phyloP scores from a whole-genome alignment of 2,888 invertebrate genomes.

The Ornithoptera priamus region DNA sequence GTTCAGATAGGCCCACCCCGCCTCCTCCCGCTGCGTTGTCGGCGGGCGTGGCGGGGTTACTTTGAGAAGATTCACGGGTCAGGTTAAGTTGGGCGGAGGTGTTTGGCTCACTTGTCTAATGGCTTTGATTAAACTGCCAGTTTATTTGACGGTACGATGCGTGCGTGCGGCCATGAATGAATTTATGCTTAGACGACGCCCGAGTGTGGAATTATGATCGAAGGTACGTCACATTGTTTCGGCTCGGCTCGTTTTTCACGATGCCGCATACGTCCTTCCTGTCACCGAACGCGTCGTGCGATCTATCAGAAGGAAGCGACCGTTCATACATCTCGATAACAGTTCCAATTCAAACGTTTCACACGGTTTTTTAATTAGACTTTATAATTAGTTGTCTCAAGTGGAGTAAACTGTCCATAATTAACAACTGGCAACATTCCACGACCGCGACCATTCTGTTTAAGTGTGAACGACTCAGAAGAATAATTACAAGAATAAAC shows the following conservation, averaged over 20 bases:
- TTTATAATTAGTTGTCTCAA: too few species aligned
- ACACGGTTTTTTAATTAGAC: too few species aligned
- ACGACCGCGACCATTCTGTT: too few species aligned
- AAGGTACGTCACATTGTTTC: slow-evolving; percentile 55
- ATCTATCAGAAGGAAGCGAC: not conserved
- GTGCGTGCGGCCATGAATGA: slow-evolving; percentile 75
- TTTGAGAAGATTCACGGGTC: slow-evolving; percentile 53
- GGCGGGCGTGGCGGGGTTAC: slow-evolving; percentile 41
- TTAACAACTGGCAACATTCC: too few species aligned
- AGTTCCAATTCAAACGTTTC: too few species aligned
- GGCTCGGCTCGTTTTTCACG: slow-evolving; percentile 28
- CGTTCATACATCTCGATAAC: too few species aligned
- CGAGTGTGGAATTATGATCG: slow-evolving; percentile 67
- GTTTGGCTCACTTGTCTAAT: slow-evolving; percentile 79
- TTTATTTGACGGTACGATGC: slow-evolving; percentile 79
- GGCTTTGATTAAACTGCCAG: slow-evolving; percentile 80
- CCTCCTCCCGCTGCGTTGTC: slow-evolving; percentile 39
- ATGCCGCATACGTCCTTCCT: slow-evolving; percentile 24
- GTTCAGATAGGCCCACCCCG: slow-evolving; percentile 52
- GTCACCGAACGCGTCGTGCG: not conserved
- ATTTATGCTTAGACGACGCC: slow-evolving; percentile 74
- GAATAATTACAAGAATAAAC: too few species aligned
- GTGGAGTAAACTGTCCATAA: too few species aligned
- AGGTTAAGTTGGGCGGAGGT: slow-evolving; percentile 53
- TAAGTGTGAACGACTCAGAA: too few species aligned